Percentiles rank a stretch among this genome's conserved stretches.
phyloP scores from a whole-genome alignment of 2,113 vertebrate genomes.

The Rhagologus leucostigma region DNA sequence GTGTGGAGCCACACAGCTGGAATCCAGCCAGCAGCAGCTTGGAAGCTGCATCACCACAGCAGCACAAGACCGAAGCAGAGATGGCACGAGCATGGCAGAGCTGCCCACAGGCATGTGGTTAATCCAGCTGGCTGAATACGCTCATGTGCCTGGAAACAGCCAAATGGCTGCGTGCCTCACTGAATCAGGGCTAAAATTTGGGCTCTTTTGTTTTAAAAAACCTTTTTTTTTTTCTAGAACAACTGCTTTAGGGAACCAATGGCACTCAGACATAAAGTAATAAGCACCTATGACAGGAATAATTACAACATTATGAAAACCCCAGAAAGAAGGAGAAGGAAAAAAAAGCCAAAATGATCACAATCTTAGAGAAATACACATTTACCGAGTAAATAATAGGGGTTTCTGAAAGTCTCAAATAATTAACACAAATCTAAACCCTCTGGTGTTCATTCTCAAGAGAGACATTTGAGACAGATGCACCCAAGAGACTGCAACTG shows the following conservation, averaged over 20 bases:
- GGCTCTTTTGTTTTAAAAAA: not conserved
- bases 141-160: not conserved
- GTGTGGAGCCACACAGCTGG: not conserved
- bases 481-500: slow-evolving; percentile 47
- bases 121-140: not conserved
- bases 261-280: not conserved
- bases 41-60: not conserved
- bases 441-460: slow-evolving; percentile 59
- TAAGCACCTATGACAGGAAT: not conserved
- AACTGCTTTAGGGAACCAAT: not conserved
- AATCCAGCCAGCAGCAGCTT: not conserved
- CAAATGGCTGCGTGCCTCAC: not conserved
- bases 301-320: not conserved
- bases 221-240: not conserved
- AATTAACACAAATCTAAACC: slow-evolving; percentile 59
- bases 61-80: not conserved
- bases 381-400: slow-evolving; percentile 60
- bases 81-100: not conserved
- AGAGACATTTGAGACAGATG: slow-evolving; percentile 35
- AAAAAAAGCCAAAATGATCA: not conserved
- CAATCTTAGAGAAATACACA: slow-evolving; percentile 36
- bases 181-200: not conserved
- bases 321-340: not conserved
- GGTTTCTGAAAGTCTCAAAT: slow-evolving; percentile 31
- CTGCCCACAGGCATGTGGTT: slow-evolving; percentile 16